These are phyloP conservation scores for Acrocephalus scirpaceus DNA, from an alignment of 2,797 vertebrate species.

Conservation along the genomic window DNA sequence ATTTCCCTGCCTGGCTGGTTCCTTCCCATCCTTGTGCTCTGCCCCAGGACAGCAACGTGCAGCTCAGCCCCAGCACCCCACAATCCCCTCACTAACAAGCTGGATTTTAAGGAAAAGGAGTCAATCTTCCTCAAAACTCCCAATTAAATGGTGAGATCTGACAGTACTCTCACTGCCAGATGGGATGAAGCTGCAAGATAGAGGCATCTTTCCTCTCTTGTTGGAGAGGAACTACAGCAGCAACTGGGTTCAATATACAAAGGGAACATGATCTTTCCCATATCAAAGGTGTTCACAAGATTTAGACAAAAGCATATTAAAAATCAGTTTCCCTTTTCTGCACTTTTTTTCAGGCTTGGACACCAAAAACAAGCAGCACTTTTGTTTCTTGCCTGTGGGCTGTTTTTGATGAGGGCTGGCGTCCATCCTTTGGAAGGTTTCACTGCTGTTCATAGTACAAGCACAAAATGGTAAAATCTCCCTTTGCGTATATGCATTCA, in stretches of 20 bases:
- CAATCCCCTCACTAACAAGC: accelerated
- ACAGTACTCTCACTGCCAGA: neutral
- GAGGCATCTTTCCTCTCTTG: neutral
- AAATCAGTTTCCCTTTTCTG: neutral
- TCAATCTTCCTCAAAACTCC: neutral
- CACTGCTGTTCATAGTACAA: neutral
- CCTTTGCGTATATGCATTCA: neutral
- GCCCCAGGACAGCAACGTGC: neutral
- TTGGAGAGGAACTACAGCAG: neutral
- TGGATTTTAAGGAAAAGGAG: neutral
- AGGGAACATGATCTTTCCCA: neutral
- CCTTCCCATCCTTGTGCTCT: neutral
- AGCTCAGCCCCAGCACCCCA: accelerated
- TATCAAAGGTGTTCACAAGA: neutral
- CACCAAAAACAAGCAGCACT: neutral
- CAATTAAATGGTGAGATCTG: neutral
- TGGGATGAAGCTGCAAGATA: neutral
- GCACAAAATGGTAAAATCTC: neutral
- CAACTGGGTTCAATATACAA: neutral
- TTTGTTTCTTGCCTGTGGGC: neutral
- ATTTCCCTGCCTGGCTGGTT: neutral
- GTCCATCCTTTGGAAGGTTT: neutral
- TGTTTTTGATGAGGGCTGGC: neutral
- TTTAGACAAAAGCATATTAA: neutral
- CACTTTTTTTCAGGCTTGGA: neutral